A percentile compares a stretch with the other conserved stretches of the same genome.
These are phyloP conservation scores for Drosophila oshimai DNA, from an alignment of 1,140 invertebrate species.

Conservation along the genomic window DNA sequence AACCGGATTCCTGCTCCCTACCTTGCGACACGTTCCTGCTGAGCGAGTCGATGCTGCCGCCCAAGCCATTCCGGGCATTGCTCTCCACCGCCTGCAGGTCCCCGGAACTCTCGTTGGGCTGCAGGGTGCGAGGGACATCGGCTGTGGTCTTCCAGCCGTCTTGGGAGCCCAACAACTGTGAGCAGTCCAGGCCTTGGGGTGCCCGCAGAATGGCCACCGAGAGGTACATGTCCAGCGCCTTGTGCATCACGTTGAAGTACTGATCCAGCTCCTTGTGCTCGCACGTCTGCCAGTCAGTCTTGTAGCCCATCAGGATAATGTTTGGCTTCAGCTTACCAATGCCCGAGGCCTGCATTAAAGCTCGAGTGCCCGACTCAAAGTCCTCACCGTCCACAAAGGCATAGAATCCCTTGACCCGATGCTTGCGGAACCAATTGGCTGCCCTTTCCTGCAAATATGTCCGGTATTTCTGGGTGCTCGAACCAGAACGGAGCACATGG, in stretches of 20 bases:
- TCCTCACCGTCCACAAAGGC: slow-evolving; percentile 90
- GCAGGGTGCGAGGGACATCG: slow-evolving; percentile 75
- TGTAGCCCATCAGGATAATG: slow-evolving; percentile 95
- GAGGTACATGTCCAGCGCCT: slow-evolving; percentile 95
- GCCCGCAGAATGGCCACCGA: slow-evolving; percentile 94
- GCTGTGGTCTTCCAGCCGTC: slow-evolving; percentile 57
- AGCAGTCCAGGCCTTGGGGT: slow-evolving; percentile 91
- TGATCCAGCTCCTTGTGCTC: slow-evolving; percentile 88
- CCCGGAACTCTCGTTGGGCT: slow-evolving; percentile 77
- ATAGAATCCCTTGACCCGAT: slow-evolving; percentile 97
- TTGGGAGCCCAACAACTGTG: slow-evolving; percentile 85
- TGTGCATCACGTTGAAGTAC: slow-evolving; percentile 97
- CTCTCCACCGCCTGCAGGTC: slow-evolving; percentile 71
- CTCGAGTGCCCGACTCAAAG: slow-evolving; percentile 89
- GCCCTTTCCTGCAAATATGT: slow-evolving; percentile 85
- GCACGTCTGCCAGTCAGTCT: slow-evolving; percentile 93
- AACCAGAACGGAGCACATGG: slow-evolving; percentile 93
- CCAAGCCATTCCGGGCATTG: slow-evolving; percentile 54
- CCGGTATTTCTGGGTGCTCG: slow-evolving; percentile 81
- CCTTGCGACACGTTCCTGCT: slow-evolving; percentile 82
- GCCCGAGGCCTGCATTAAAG: slow-evolving; percentile 91
- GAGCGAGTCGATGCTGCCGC: slow-evolving; percentile 79
- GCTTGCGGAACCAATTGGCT: slow-evolving; percentile 90
- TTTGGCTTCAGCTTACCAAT: slow-evolving; percentile 95
- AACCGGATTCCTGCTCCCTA: slow-evolving; percentile 9